These are phyloP conservation scores for Plestiodon gilberti DNA, from an alignment of 2,113 vertebrate genomes.

Conservation along the genomic window DNA sequence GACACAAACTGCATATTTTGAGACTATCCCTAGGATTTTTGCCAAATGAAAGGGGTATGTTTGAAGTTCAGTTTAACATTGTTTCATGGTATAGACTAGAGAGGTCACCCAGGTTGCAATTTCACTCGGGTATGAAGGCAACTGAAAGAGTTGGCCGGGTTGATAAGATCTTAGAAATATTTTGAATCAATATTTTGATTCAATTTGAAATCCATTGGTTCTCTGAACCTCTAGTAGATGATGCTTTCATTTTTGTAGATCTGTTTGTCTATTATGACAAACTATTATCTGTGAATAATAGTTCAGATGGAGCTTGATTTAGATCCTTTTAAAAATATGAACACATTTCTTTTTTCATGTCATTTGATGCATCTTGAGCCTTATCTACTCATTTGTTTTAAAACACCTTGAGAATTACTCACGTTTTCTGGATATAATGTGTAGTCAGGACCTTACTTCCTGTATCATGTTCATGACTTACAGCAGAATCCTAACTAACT, in stretches of 20 bases:
- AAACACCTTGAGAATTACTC: neutral
- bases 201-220: neutral
- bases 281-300: neutral
- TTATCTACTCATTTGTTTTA: neutral
- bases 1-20: neutral
- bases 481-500: too few relatives aligned
- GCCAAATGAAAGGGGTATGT: neutral
- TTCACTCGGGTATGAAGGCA: neutral
- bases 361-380: neutral
- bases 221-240: too few relatives aligned
- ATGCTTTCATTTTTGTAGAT: neutral
- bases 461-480: constrained; percentile 6
- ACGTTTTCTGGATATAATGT: neutral
- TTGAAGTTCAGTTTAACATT: neutral
- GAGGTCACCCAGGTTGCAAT: neutral
- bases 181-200: neutral
- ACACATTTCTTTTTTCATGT: neutral
- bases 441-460: neutral
- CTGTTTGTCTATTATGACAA: too few relatives aligned
- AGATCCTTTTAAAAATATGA: neutral
- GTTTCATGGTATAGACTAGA: neutral
- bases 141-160: neutral
- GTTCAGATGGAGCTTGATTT: neutral
- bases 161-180: neutral
- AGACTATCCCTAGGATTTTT: neutral